Conservation (phyloP, 2,888 invertebrate genomes). For the Artemia sinica region DNA sequence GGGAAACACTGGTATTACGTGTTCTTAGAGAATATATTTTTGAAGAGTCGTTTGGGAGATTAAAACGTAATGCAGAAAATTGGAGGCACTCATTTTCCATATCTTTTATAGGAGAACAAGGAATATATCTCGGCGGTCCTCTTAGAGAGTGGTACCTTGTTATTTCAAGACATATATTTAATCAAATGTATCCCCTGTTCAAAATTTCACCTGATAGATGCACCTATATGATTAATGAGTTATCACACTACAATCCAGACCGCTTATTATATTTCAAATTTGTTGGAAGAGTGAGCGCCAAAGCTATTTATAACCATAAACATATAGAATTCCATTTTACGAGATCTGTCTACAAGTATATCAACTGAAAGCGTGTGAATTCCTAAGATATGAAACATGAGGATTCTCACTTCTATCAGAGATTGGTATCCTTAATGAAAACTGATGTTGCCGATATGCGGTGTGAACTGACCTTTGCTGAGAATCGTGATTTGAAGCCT, state of each 20-base stretch:
- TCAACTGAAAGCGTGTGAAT: constrained; percentile 64
- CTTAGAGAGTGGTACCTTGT: constrained; percentile 77
- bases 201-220: constrained; percentile 75
- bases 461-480: constrained; percentile 67
- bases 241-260: constrained; percentile 75
- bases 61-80: constrained; percentile 60
- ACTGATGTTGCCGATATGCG: constrained; percentile 62
- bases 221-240: constrained; percentile 77
- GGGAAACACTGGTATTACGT: constrained; percentile 70
- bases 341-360: constrained; percentile 78
- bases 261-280: constrained; percentile 81
- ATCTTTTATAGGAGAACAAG: constrained; percentile 81
- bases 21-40: constrained; percentile 66
- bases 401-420: constrained; percentile 74
- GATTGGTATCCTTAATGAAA: constrained; percentile 63
- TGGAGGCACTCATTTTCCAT: constrained; percentile 85
- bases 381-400: constrained; percentile 77
- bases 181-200: constrained; percentile 78
- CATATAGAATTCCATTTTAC: constrained; percentile 78
- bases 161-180: constrained; percentile 76
- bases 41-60: constrained; percentile 70
- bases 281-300: constrained; percentile 73
- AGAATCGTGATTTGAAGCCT: constrained; percentile 59
- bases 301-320: constrained; percentile 81
- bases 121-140: constrained; percentile 75